Evolutionary conservation across 2,113 vertebrate genomes (phyloP).

Genomic region (Cervus canadensis): DNA sequence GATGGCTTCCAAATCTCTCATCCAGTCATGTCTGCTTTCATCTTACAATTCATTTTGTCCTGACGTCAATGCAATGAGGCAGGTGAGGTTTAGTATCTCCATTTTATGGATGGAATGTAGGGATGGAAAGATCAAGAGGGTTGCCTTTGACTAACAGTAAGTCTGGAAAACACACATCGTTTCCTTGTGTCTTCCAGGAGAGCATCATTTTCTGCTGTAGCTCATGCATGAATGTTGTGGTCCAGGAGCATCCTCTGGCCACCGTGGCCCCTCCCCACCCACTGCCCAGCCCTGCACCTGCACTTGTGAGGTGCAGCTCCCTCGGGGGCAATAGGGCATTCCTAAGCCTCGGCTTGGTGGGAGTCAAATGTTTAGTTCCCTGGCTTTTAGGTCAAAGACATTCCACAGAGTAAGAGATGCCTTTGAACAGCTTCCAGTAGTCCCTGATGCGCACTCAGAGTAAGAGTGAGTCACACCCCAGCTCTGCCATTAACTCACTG

Average conservation of each 20-base stretch:
- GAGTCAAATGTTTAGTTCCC: neutral
- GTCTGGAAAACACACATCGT: neutral
- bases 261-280: neutral
- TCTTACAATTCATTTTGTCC: neutral
- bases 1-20: neutral
- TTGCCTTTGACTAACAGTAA: neutral
- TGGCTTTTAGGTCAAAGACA: slow-evolving; percentile 36
- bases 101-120: neutral
- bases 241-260: neutral
- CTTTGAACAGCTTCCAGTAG: slow-evolving; percentile 62
- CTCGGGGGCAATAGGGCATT: neutral
- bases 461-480: neutral
- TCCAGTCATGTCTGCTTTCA: neutral
- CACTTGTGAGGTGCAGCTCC: neutral
- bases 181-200: neutral
- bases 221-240: neutral
- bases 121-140: neutral
- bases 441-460: neutral
- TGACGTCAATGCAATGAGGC: neutral
- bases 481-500: neutral
- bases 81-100: neutral
- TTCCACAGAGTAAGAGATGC: slow-evolving; percentile 37
- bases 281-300: slow-evolving; percentile 24
- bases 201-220: neutral
- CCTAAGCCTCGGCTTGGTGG: neutral